Evolutionary conservation across 1,140 invertebrate species (phyloP).

Genomic region (Heliconius himera): DNA sequence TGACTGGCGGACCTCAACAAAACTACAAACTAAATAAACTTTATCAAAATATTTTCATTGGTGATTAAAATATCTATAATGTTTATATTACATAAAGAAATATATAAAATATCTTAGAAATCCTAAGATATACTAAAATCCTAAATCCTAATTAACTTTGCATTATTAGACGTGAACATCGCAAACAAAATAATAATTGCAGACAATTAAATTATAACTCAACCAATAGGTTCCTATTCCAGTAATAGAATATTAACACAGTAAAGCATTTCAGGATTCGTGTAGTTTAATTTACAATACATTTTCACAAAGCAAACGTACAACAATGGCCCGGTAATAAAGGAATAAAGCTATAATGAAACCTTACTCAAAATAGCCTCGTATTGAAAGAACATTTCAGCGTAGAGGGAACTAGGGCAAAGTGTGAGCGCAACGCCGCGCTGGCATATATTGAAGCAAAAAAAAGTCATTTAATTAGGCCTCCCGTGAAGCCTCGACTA

Average conservation of each 20-base stretch:
- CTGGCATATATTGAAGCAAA: slow-evolving; percentile 23
- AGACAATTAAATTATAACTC: no score
- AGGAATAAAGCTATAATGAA: slow-evolving; percentile 53
- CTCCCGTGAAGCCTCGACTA: slow-evolving; percentile 21
- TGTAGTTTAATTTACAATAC: slow-evolving; percentile 52
- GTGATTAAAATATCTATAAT: neutral
- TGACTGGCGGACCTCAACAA: no score
- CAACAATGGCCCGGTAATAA: slow-evolving; percentile 39
- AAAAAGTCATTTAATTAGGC: slow-evolving; percentile 38
- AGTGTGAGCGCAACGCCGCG: slow-evolving; percentile 21
- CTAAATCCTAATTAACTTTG: no score
- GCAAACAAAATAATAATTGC: no score
- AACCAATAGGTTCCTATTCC: neutral
- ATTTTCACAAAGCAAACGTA: slow-evolving; percentile 60
- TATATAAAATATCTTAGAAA: no score
- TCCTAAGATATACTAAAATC: no score
- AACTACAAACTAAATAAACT: no score
- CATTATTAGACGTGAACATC: no score
- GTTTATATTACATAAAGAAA: no score
- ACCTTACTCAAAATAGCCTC: slow-evolving; percentile 54
- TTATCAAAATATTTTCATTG: no score
- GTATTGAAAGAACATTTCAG: slow-evolving; percentile 50
- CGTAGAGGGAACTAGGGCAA: slow-evolving; percentile 46
- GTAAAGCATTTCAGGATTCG: slow-evolving; percentile 10
- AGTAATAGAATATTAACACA: neutral